Evolutionary conservation across 2,888 invertebrate genomes (phyloP).

Genomic region (Girardia tigrina): DNA sequence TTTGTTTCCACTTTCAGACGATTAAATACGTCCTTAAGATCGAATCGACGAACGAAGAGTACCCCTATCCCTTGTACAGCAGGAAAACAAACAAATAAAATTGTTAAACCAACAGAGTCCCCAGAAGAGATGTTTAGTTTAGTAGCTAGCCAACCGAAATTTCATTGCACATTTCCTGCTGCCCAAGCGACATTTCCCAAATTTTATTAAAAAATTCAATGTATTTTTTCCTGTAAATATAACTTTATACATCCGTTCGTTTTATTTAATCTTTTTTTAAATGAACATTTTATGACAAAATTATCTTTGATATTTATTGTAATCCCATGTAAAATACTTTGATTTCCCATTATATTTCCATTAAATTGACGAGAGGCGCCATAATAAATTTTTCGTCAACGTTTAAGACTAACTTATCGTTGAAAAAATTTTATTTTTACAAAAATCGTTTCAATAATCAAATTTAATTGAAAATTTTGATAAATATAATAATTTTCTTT

Average conservation of each 20-base stretch:
- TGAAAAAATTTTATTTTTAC: too few species aligned
- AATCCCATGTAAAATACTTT: too few species aligned
- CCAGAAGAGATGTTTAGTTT: conserved; percentile 15
- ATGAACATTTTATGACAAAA: too few species aligned
- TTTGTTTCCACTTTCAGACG: background rate
- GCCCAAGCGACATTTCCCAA: conserved; percentile 8
- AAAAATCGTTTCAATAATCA: too few species aligned
- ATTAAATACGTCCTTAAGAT: conserved; percentile 9
- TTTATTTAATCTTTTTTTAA: background rate
- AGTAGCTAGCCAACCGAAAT: conserved; percentile 15
- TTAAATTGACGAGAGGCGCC: too few species aligned
- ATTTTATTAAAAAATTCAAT: background rate
- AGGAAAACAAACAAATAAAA: background rate
- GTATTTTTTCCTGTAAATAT: conserved; percentile 1
- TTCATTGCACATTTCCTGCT: conserved; percentile 11
- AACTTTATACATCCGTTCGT: background rate
- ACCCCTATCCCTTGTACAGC: background rate
- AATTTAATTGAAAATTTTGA: too few species aligned
- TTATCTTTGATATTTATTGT: too few species aligned
- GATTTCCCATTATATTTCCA: too few species aligned
- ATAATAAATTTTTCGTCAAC: too few species aligned
- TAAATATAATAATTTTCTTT: too few species aligned
- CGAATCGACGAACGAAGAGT: background rate
- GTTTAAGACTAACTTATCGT: too few species aligned
- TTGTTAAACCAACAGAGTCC: background rate